A percentile compares a stretch with the other conserved stretches of the same genome.
Conservation (phyloP, 2,797 vertebrate species). For the Diplodus sargus region DNA sequence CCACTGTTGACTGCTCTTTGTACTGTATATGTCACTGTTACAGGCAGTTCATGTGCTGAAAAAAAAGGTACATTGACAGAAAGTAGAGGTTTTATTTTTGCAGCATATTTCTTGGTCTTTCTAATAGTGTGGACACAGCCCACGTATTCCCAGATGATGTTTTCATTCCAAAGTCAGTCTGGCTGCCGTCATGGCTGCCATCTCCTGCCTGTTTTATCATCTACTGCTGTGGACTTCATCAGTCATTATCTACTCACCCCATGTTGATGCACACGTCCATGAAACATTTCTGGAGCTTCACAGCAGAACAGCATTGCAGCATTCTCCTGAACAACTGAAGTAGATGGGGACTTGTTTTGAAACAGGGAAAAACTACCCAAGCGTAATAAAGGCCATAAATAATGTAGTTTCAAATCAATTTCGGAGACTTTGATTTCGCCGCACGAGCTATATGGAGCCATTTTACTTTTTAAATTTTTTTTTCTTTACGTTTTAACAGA, state of each 20-base stretch:
- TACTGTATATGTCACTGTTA: not conserved
- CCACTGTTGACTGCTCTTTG: constrained; percentile 23
- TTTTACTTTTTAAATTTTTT: no score
- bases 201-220: not conserved
- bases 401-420: no score
- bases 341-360: no score
- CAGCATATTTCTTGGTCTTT: not conserved
- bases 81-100: not conserved
- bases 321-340: no score
- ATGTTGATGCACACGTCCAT: no score
- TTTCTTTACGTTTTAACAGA: no score
- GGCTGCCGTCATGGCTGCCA: not conserved
- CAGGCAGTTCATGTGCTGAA: constrained; percentile 12
- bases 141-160: constrained; percentile 8
- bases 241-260: not conserved
- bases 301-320: no score
- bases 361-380: no score
- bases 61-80: constrained; percentile 25
- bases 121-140: constrained; percentile 7
- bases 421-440: no score
- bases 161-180: constrained; percentile 15
- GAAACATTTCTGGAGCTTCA: no score
- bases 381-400: no score
- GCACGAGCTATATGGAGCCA: no score
- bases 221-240: not conserved